Percentiles rank a stretch among this genome's conserved stretches.
Conservation (phyloP, 2,888 invertebrate genomes). For the Formica aserva region DNA sequence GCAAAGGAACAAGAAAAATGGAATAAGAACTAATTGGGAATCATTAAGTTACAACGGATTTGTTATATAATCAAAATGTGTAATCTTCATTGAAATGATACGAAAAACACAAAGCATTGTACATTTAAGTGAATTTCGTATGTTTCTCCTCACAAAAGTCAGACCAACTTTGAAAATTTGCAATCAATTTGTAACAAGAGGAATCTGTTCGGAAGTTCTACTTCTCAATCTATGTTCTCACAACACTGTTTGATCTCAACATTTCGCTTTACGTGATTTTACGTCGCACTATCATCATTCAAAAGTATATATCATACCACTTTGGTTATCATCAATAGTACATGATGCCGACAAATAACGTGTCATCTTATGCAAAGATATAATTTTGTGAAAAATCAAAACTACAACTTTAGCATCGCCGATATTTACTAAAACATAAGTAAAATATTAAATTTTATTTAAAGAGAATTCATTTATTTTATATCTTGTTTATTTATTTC, state of each 20-base stretch:
- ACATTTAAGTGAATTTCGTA: conserved; percentile 22
- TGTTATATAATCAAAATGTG: conserved; percentile 29
- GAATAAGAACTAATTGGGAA: background rate
- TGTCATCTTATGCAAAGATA: background rate
- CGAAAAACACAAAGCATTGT: conserved; percentile 12
- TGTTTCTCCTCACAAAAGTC: conserved; percentile 36
- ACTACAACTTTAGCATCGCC: background rate
- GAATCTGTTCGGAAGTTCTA: conserved; percentile 33
- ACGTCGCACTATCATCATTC: conserved; percentile 36
- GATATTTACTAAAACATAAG: background rate
- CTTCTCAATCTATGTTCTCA: background rate
- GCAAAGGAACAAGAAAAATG: background rate
- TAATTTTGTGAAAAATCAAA: background rate
- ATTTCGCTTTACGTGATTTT: conserved; percentile 46
- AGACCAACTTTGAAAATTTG: conserved; percentile 23
- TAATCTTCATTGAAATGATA: conserved; percentile 37
- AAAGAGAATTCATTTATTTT: background rate
- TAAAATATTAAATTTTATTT: background rate
- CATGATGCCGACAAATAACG: background rate
- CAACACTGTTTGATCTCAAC: conserved; percentile 26
- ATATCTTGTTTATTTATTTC: background rate
- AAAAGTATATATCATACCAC: conserved; percentile 48
- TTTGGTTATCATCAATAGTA: conserved; percentile 6
- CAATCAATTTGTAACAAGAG: conserved; percentile 52
- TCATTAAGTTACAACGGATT: conserved; percentile 11